Evolutionary conservation across 2,797 vertebrate species (phyloP).

Genomic region (Takifugu ocellatus): DNA sequence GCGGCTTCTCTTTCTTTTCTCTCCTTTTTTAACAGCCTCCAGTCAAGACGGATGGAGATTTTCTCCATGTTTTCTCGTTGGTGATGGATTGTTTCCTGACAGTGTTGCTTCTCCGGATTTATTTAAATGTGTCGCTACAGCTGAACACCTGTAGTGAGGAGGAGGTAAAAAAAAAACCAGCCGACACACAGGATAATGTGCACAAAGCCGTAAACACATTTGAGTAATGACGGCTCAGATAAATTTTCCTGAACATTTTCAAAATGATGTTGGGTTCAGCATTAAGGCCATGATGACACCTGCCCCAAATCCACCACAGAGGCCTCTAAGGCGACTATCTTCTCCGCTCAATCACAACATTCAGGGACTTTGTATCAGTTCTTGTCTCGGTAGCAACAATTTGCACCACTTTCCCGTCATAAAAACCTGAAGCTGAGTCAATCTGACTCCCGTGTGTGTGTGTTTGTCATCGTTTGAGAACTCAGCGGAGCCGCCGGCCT

Average conservation of each 20-base stretch:
- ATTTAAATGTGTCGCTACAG: slow-evolving; percentile 26
- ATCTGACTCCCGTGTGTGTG: not conserved
- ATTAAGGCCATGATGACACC: not conserved
- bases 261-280: not conserved
- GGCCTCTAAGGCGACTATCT: no score
- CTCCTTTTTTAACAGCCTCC: slow-evolving; percentile 25
- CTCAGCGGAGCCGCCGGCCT: not conserved
- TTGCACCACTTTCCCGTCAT: no score
- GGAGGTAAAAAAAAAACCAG: not conserved
- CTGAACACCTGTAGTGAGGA: slow-evolving; percentile 12
- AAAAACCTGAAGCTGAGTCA: no score
- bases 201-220: slow-evolving; percentile 3
- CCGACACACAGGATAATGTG: slow-evolving; percentile 8
- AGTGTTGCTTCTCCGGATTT: slow-evolving; percentile 39
- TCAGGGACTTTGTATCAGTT: no score
- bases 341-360: no score
- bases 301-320: not conserved
- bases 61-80: slow-evolving; percentile 44
- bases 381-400: no score
- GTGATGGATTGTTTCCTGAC: slow-evolving; percentile 56
- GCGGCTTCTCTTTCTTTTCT: slow-evolving; percentile 11
- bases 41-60: slow-evolving; percentile 59
- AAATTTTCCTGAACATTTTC: not conserved
- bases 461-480: not conserved
- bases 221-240: slow-evolving; percentile 3